Base-by-base conservation (phyloP, 23 tunicate species). In the Corella eumyota region DNA sequence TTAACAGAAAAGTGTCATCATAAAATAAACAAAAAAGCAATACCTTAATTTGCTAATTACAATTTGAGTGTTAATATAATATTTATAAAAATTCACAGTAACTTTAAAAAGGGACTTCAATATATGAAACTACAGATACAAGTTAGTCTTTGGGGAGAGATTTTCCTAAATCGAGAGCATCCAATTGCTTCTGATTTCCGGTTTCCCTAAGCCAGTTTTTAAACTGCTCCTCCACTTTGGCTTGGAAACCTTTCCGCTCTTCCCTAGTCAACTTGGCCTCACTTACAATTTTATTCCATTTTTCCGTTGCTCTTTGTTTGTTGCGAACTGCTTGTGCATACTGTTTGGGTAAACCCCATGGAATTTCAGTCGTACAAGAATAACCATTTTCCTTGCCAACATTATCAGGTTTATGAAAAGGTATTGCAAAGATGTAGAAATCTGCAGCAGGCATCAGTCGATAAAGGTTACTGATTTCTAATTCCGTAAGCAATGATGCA, bases 241-340 rank as follows among this genome's bases (percentile, higher is more conserved):
- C 4, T 54, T 88, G 96, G 56, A 88, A 88, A 1, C 25, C 9
- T 37, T 38, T 61, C 1, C 81, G 48, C 30, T 88, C 83, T 9
- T 76, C 76, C 52, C 62, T 79, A 24, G 90, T 72, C 96, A 88
- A 67, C 3, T 62, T 50, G 44, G 88, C 69, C 20, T 73, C 72
- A 62, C 68, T 78, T 5, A 88, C 76, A 45, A 88, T 88, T 59
- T 53, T 23, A 46, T 83, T 79, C 74, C 85, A 88, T 36, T 68
- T 61, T 62, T 68, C 76, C 2, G 66, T 77, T 61, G 65, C 64
- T 59, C 69, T 45, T 73, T 88, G 81, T 36, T 79, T 79, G 26
- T 45, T 52, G 31, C 61, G 79, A 3, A 88, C 90, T 31, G 81
- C 88, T 38, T 79, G 55, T 30, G 64, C 25, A 72, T 88, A 88